Conservation (phyloP, 2,888 invertebrate genomes). For the Acheta domesticus region DNA sequence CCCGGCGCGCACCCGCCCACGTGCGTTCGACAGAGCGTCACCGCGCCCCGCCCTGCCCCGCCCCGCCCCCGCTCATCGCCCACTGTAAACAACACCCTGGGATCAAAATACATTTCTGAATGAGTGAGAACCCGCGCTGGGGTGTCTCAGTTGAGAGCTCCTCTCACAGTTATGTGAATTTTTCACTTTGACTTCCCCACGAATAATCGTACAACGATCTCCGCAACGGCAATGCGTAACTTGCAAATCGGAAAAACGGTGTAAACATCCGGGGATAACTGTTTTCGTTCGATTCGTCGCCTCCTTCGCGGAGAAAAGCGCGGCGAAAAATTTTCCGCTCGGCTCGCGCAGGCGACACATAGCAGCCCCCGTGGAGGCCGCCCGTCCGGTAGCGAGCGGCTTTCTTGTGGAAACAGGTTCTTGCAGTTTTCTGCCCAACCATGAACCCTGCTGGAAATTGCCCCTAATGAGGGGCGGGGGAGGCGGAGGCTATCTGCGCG, state of each 20-base stretch:
- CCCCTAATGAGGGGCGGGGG: not conserved
- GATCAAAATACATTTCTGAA: conserved; percentile 18
- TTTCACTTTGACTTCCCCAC: conserved; percentile 18
- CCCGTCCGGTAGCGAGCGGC: too few relatives aligned
- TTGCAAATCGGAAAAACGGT: not conserved
- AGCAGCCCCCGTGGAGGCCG: too few relatives aligned
- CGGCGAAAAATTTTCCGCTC: too few relatives aligned
- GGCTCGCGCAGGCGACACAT: too few relatives aligned
- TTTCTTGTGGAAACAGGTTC: not conserved
- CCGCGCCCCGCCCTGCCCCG: not conserved
- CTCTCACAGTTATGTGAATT: conserved; percentile 9
- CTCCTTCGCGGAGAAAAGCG: not conserved
- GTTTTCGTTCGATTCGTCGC: not conserved
- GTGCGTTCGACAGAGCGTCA: not conserved
- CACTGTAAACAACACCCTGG: conserved; percentile 10
- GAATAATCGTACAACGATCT: conserved; percentile 18
- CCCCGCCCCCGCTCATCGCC: not conserved
- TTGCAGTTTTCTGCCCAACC: not conserved
- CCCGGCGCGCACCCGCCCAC: not conserved
- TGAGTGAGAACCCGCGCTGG: not conserved
- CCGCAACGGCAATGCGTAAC: not conserved
- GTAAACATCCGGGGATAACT: not conserved
- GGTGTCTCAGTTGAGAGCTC: not conserved
- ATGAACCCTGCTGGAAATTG: not conserved
- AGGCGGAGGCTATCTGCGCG: not conserved